A percentile compares a stretch with the other conserved stretches of the same genome.
phyloP scores from a whole-genome alignment of 2,797 vertebrate species.

The Centropyge bicolor region DNA sequence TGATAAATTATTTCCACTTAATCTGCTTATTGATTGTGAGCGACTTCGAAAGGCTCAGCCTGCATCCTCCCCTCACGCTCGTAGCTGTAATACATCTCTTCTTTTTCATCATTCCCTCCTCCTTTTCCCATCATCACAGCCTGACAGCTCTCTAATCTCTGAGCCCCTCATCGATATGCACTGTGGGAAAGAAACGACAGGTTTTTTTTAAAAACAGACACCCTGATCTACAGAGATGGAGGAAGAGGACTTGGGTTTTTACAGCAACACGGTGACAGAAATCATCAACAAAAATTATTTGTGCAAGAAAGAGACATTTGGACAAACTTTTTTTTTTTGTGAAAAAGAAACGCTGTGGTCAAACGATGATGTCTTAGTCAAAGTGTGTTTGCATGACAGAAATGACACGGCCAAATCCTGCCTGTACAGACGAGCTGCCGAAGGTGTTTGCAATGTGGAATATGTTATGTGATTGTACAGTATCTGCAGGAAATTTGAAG shows the following conservation, averaged over 20 bases:
- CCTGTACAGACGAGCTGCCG: too few relatives aligned
- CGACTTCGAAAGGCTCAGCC: background rate
- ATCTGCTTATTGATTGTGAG: background rate
- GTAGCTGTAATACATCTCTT: slow-evolving; percentile 3
- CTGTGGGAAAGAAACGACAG: background rate
- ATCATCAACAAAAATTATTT: background rate
- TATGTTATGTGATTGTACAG: too few relatives aligned
- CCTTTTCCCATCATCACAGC: slow-evolving; percentile 4
- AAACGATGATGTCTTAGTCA: background rate
- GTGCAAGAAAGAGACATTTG: background rate
- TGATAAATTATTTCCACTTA: background rate
- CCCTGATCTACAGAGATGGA: background rate
- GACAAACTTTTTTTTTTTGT: background rate
- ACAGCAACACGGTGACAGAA: background rate
- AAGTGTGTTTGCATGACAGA: too few relatives aligned
- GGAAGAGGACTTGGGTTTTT: background rate
- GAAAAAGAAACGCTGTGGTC: background rate
- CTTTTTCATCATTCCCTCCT: slow-evolving; percentile 10
- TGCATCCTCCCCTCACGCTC: background rate
- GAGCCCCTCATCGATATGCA: slow-evolving; percentile 38
- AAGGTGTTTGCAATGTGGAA: too few relatives aligned
- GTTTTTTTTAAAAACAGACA: slow-evolving; percentile 1
- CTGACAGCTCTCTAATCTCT: background rate
- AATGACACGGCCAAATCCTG: too few relatives aligned
- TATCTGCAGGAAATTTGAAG: too few relatives aligned